A percentile compares a stretch with the other conserved stretches of the same genome.
Conservation (phyloP, 2,797 vertebrate genomes). For the Spinus pinus region DNA sequence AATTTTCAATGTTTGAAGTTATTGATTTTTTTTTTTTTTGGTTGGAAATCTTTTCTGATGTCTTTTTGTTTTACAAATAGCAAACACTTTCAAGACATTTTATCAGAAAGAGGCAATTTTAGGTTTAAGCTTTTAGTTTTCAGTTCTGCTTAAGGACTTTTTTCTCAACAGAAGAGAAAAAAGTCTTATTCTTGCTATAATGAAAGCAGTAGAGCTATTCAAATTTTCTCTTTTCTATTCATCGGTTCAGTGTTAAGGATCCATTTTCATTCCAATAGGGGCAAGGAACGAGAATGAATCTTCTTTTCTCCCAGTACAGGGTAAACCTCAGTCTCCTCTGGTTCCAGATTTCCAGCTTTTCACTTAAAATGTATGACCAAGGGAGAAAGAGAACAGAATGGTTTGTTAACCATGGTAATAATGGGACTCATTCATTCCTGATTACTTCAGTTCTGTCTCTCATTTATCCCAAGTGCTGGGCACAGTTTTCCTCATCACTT, state of each 20-base stretch:
- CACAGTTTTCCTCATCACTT: neutral
- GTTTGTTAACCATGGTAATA: conserved; percentile 24
- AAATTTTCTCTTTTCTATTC: neutral
- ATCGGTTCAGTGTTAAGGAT: neutral
- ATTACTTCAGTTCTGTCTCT: neutral
- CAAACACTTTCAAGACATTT: neutral
- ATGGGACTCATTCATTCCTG: neutral
- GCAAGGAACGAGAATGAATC: neutral
- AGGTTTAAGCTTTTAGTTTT: neutral
- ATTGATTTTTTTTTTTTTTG: neutral
- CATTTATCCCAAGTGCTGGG: neutral
- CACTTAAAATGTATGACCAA: neutral
- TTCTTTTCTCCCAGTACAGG: neutral
- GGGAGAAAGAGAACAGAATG: neutral
- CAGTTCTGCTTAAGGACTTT: neutral
- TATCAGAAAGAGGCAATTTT: neutral
- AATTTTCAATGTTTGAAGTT: neutral
- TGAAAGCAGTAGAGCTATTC: neutral
- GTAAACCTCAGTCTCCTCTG: neutral
- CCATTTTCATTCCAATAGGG: neutral
- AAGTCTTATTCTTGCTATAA: neutral
- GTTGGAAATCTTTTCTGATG: neutral
- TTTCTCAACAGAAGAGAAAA: neutral
- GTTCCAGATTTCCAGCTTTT: conserved; percentile 6
- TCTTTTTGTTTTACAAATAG: neutral